Evolutionary conservation across 2,888 invertebrate species (phyloP), one percentile per base, ranked within the genome.

Genomic region (Lottia gigantea): DNA sequence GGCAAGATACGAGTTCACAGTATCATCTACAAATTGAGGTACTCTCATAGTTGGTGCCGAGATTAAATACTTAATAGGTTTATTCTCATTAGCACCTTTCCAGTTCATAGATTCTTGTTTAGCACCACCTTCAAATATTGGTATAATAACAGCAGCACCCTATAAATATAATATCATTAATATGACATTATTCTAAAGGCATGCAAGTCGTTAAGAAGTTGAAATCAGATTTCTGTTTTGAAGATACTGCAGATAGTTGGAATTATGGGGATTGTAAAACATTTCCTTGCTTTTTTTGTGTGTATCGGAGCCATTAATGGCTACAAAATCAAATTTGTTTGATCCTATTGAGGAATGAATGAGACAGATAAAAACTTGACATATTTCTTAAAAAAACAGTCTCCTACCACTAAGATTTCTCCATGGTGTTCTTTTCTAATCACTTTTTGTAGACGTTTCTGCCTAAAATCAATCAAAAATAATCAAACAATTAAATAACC

Each of bases 21-120:
- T 83, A 12, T 79, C 65, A 4, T 68, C 26, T 4, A 85, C 83
- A 70, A 78, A 76, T 47, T 74, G 15, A 1, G 85, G 85, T 7
- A 83, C 80, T 67, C 85, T 75, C 85, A 85, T 85, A 8, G 85
- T 85, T 8, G 85, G 85, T 11, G 82, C 82, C 11, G 84, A 85
- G 26, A 85, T 80, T 15, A 85, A 77, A 64, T 76, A 85, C 67
- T 82, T 82, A 67, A 85, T 85, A 66, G 82, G 79, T 69, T 79
- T 67, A 26, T 82, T 84, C 45, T 80, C 81, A 73, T 83, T 83
- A 64, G 63, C 81, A 15, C 67, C 63, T 31, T 77, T 74, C 74
- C 72, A 73, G 65, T 81, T 77, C 70, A 77, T 76, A 14, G 68
- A 68, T 26, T 62, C 63, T 40, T 77, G 70, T 62, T 72, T 66